phyloP scores from a whole-genome alignment of 1,140 invertebrate species.

The Drosophila melanogaster region DNA sequence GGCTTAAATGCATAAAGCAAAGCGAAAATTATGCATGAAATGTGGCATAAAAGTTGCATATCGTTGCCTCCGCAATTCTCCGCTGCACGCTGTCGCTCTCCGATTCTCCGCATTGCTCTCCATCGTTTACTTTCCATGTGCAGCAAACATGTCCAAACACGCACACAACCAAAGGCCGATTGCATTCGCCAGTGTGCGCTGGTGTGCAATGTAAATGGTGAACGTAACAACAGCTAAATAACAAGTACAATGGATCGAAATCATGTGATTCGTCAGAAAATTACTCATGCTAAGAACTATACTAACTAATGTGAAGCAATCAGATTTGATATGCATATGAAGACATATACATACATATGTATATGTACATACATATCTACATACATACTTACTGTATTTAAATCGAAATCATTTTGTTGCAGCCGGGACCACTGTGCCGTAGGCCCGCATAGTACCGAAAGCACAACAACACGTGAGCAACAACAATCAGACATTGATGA shows the following conservation, averaged over 20 bases:
- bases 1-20: slow-evolving; percentile 28
- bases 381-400: too few relatives aligned
- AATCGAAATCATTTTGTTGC: too few relatives aligned
- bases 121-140: slow-evolving; percentile 16
- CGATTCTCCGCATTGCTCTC: too few relatives aligned
- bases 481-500: slow-evolving; percentile 49
- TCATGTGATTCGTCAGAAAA: too few relatives aligned
- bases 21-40: slow-evolving; percentile 72
- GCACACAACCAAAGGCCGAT: slow-evolving; percentile 17
- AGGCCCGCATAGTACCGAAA: slow-evolving; percentile 23
- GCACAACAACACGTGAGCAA: slow-evolving; percentile 16
- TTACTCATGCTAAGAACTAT: too few relatives aligned
- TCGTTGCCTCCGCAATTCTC: slow-evolving; percentile 2
- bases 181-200: slow-evolving; percentile 21
- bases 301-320: too few relatives aligned
- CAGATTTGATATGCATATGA: too few relatives aligned
- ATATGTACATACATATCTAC: too few relatives aligned
- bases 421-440: slow-evolving; percentile 12
- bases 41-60: slow-evolving; percentile 57
- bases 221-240: slow-evolving; percentile 7
- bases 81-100: background rate
- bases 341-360: too few relatives aligned
- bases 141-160: slow-evolving; percentile 43
- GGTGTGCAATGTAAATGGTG: slow-evolving; percentile 25
- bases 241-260: slow-evolving; percentile 5